Conservation (phyloP, 1,140 invertebrate species). For the Papilio glaucus region DNA sequence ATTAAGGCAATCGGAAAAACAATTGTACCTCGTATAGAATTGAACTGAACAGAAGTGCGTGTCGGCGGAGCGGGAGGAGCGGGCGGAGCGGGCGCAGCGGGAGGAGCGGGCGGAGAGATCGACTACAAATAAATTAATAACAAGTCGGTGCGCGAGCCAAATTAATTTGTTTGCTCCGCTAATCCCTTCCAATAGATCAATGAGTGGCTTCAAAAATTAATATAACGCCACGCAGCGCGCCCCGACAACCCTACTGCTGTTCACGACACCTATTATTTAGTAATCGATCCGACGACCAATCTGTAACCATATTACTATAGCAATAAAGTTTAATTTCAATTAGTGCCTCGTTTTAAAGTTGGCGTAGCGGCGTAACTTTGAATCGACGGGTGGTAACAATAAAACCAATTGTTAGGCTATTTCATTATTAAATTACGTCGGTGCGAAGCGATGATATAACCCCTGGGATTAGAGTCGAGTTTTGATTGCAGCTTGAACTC, state of each 20-base stretch:
- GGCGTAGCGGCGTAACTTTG: conserved; percentile 62
- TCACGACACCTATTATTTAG: conserved; percentile 74
- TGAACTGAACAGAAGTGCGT: background rate
- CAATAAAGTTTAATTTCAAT: conserved; percentile 44
- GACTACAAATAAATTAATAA: conserved; percentile 17
- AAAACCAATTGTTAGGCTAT: conserved; percentile 71
- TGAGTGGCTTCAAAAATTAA: conserved; percentile 37
- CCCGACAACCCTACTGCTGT: conserved; percentile 62
- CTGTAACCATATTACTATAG: conserved; percentile 43
- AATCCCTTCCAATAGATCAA: conserved; percentile 35
- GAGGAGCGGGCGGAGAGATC: background rate
- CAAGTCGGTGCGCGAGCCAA: conserved; percentile 11
- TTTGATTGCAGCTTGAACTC: conserved; percentile 32
- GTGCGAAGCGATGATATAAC: conserved; percentile 44
- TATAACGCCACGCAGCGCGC: conserved; percentile 30
- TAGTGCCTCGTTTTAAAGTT: conserved; percentile 47
- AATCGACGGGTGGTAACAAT: conserved; percentile 80
- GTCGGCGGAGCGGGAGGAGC: background rate
- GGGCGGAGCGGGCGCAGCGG: background rate
- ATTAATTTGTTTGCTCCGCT: conserved; percentile 37
- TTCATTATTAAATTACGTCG: conserved; percentile 53
- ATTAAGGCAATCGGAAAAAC: background rate
- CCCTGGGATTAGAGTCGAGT: conserved; percentile 43
- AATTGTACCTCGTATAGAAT: conserved; percentile 5
- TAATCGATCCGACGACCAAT: conserved; percentile 42